These are phyloP conservation scores for Ctenoplectra terminalis DNA, from an alignment of 1,140 invertebrate species.

Conservation along the genomic window DNA sequence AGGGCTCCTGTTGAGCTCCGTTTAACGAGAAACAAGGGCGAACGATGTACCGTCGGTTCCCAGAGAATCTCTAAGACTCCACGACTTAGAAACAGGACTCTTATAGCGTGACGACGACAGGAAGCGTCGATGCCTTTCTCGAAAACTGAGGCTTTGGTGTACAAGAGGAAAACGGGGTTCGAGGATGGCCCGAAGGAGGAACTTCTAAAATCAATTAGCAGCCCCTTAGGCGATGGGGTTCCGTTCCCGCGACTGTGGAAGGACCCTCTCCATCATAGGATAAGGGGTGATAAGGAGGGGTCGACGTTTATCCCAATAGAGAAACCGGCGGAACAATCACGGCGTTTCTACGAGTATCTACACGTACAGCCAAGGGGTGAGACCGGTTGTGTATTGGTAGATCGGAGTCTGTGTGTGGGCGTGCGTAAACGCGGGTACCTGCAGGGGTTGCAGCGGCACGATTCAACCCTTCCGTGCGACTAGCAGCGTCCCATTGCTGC, in stretches of 20 bases:
- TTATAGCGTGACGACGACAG: constrained; percentile 38
- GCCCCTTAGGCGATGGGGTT: constrained; percentile 71
- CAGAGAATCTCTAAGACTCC: constrained; percentile 52
- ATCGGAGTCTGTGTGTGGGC: neutral
- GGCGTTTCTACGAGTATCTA: constrained; percentile 55
- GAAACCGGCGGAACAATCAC: constrained; percentile 68
- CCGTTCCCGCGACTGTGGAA: constrained; percentile 60
- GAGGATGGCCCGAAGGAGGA: constrained; percentile 59
- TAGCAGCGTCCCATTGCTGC: constrained; percentile 40
- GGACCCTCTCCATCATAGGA: constrained; percentile 64
- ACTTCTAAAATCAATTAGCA: constrained; percentile 75
- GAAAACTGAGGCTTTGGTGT: constrained; percentile 23
- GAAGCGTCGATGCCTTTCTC: constrained; percentile 41
- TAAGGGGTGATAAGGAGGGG: constrained; percentile 69
- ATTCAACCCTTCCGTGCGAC: constrained; percentile 51
- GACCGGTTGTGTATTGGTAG: neutral
- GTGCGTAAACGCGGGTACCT: constrained; percentile 18
- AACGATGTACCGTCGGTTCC: constrained; percentile 26
- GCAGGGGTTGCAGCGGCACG: constrained; percentile 28
- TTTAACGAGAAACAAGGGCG: constrained; percentile 67
- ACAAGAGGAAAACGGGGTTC: constrained; percentile 9
- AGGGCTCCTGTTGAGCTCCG: constrained; percentile 46
- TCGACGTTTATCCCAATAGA: constrained; percentile 71
- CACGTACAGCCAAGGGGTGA: neutral
- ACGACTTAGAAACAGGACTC: constrained; percentile 59